Evolutionary conservation across 1,140 invertebrate genomes (phyloP).

Genomic region (Cheumatopsyche charites): DNA sequence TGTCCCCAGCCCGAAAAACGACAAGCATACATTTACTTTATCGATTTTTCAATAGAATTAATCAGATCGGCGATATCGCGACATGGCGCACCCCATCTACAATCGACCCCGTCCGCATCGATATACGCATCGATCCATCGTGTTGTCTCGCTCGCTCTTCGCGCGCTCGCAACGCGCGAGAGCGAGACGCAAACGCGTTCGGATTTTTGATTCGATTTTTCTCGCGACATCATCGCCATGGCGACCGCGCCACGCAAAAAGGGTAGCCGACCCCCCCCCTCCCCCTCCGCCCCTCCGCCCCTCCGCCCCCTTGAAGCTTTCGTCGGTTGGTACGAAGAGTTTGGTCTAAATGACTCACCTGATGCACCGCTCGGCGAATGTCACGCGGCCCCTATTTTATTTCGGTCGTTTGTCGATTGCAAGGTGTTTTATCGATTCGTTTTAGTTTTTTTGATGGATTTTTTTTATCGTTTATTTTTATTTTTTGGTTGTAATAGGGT

Average conservation of each 20-base stretch:
- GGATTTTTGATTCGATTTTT: conserved; percentile 39
- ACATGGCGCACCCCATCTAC: background rate
- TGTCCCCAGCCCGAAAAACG: too few relatives aligned
- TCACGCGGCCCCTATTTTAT: too few relatives aligned
- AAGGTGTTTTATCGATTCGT: too few relatives aligned
- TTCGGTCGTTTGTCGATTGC: too few relatives aligned
- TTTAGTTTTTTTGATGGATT: too few relatives aligned
- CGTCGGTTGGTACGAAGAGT: too few relatives aligned
- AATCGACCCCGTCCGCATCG: conserved; percentile 37
- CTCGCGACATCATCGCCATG: conserved; percentile 32
- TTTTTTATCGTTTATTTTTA: too few relatives aligned
- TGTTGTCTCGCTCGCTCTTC: conserved; percentile 30
- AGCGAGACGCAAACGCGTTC: conserved; percentile 29
- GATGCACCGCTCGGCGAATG: too few relatives aligned
- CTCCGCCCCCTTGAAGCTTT: too few relatives aligned
- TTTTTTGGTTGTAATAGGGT: too few relatives aligned
- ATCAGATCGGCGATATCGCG: conserved; percentile 21
- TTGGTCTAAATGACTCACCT: too few relatives aligned
- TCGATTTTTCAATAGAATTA: conserved; percentile 27
- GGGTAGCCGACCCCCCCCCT: conserved; percentile 27
- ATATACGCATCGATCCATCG: conserved; percentile 43
- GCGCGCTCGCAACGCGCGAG: background rate
- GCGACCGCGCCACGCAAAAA: conserved; percentile 19
- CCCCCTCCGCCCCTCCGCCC: conserved; percentile 17
- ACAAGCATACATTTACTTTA: background rate